phyloP scores from a whole-genome alignment of 2,888 invertebrate genomes.

The Diachrysia chrysitis region DNA sequence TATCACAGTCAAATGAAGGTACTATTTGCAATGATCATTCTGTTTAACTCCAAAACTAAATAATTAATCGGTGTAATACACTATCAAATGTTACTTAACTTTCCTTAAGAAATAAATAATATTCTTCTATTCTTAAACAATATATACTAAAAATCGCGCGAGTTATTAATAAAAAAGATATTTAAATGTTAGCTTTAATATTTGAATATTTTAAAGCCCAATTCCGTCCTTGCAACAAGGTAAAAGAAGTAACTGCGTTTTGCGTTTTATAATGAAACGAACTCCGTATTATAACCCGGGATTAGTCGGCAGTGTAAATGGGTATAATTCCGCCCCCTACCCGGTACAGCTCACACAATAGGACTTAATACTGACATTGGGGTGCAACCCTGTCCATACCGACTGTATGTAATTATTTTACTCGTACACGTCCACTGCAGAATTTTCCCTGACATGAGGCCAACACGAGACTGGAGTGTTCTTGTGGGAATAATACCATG shows the following conservation, averaged over 20 bases:
- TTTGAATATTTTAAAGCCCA: not conserved
- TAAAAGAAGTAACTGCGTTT: not conserved
- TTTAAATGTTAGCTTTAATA: not conserved
- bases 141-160: too few species aligned
- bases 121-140: too few species aligned
- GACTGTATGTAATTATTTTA: conserved; percentile 13
- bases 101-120: not conserved
- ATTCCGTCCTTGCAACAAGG: not conserved
- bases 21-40: too few species aligned
- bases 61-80: too few species aligned
- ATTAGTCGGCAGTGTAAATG: conserved; percentile 50
- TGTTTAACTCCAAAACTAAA: not conserved
- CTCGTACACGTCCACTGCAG: not conserved
- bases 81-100: too few species aligned
- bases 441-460: not conserved
- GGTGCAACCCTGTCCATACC: conserved; percentile 8
- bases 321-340: conserved; percentile 46
- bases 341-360: conserved; percentile 49
- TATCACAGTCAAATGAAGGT: not conserved
- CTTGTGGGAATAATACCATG: not conserved
- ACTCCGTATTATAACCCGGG: conserved; percentile 12
- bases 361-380: conserved; percentile 51
- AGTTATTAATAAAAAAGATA: too few species aligned
- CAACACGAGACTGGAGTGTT: not conserved
- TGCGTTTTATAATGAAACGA: not conserved